Base-by-base conservation (phyloP, 2,113 vertebrate genomes). In the Scomber japonicus region DNA sequence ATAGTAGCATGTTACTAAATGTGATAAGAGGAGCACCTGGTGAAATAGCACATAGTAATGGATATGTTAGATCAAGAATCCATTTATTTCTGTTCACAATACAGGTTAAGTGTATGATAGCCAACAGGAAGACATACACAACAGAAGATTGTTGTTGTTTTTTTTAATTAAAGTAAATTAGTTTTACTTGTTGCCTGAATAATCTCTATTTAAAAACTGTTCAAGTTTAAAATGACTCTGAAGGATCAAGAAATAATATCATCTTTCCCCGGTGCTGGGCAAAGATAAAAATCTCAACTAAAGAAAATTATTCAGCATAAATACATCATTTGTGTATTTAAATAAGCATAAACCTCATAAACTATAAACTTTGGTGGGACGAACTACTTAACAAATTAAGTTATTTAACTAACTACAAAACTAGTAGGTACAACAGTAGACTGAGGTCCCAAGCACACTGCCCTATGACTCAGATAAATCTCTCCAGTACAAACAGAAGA, bases 391-490 rank as follows among this genome's bases (percentile, higher is more conserved):
- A 35, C 31, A 35, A 35, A 35, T 5, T 35, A 40, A 40, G 35
- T 40, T 40, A 40, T 40, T 40, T 40, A 40, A 40, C 35, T 40
- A 40, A 49, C 8, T 10, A 13, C 24, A 71, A 31, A 9, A 64
- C 40, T 50, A n/a, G 49, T 35, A 21, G 35, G 17, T 45, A 6
- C 48, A 44, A 64, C 19, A 10, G 54, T 9, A 40, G 35, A 40
- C 35, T 8, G 35, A 40, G 35, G 35, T 40, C 35, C 35, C 60
- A 84, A 68, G 59, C 11, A 19, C 7, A 21, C 66, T 78, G 70
- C 2, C 46, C 77, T 78, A 16, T 74, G 56, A 73, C 66, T 69
- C 48, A 24, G 55, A 54, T 50, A 66, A 45, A 66, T 70, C 61
- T 70, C 66, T 71, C 5, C 30, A 65, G 61, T 15, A 35, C 55